These are phyloP conservation scores for Bombylius major DNA, from an alignment of 2,888 invertebrate species.

Conservation along the genomic window DNA sequence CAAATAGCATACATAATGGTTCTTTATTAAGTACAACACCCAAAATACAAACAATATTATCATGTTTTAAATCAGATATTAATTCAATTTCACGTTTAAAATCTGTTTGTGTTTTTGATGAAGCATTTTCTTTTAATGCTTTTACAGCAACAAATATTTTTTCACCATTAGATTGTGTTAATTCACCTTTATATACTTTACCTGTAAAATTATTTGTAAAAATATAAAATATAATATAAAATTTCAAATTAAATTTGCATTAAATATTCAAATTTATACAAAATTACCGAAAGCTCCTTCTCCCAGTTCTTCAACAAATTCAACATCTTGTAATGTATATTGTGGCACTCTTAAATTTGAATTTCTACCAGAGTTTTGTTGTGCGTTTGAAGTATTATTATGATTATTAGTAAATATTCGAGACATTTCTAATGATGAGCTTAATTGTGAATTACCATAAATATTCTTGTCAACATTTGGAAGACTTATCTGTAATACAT, in stretches of 20 bases:
- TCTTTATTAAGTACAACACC: conserved; percentile 83
- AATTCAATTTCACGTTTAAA: conserved; percentile 89
- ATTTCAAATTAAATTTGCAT: background rate
- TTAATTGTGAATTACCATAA: conserved; percentile 63
- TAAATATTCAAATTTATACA: background rate
- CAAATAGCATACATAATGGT: conserved; percentile 92
- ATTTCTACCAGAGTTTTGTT: conserved; percentile 22
- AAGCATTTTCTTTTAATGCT: conserved; percentile 85
- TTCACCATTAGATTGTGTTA: conserved; percentile 52
- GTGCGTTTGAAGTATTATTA: conserved; percentile 37
- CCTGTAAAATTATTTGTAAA: conserved; percentile 17
- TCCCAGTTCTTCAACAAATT: conserved; percentile 81
- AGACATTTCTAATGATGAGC: conserved; percentile 74
- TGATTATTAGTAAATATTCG: conserved; percentile 49
- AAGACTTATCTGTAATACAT: conserved; percentile 41
- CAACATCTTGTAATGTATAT: conserved; percentile 71
- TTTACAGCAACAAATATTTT: conserved; percentile 82
- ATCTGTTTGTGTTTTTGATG: conserved; percentile 80
- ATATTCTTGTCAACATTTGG: conserved; percentile 68
- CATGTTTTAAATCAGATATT: conserved; percentile 87
- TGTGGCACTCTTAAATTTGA: conserved; percentile 58
- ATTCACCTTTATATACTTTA: conserved; percentile 90
- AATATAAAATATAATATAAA: background rate
- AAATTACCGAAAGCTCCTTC: conserved; percentile 82
- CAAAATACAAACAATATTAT: conserved; percentile 88